Conservation (phyloP, 2,113 vertebrate species). For the Bubo bubo region DNA sequence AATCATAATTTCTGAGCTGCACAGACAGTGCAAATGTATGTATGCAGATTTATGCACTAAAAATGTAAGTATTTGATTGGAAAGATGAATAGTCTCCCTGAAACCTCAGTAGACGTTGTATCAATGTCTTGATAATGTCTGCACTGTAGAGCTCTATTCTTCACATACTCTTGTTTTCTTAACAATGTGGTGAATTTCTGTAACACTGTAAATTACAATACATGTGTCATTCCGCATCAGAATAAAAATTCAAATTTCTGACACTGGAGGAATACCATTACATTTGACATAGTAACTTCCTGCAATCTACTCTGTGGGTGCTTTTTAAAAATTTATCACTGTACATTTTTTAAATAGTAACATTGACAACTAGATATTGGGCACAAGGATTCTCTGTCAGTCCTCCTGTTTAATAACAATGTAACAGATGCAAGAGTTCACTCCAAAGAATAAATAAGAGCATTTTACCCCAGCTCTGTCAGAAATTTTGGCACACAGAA, state of each 20-base stretch:
- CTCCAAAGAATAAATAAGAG: background rate
- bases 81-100: background rate
- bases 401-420: background rate
- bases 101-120: background rate
- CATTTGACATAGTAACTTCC: background rate
- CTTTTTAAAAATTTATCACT: background rate
- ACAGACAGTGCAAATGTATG: background rate
- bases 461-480: accelerated
- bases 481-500: background rate
- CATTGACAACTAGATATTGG: background rate
- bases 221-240: background rate
- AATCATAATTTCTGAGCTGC: background rate
- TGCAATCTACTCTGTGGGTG: background rate
- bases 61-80: background rate
- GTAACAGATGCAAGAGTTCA: background rate
- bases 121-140: background rate
- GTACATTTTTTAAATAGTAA: background rate
- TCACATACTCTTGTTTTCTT: background rate
- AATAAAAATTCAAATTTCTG: background rate
- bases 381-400: background rate
- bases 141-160: background rate
- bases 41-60: background rate
- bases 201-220: background rate
- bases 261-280: background rate
- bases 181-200: background rate